Base-by-base conservation (phyloP, 1,140 invertebrate genomes). In the Neoseiulus cucumeris region DNA sequence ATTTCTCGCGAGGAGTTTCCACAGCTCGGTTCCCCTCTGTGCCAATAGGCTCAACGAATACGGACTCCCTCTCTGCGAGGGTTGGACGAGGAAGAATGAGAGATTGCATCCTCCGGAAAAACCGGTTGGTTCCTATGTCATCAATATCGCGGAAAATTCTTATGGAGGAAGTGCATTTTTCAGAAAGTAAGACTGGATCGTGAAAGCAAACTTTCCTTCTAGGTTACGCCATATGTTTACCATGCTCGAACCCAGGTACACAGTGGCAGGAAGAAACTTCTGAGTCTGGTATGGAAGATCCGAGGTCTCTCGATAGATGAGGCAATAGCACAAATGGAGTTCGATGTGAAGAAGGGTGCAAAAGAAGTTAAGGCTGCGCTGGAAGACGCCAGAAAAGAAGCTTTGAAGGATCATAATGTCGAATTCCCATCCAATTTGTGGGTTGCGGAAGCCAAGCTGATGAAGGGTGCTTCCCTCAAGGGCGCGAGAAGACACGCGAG, bases 391-490 rank as follows among this genome's bases (percentile, higher is more conserved):
- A 87, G 89, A 74, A 80, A 87, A 71, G 75, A 89, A 68, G 93
- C 92, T 51, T 83, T 95, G 1, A 81, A 83, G 70, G 74, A 87
- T 29, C 91, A 96, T 72, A 87, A 94, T 82, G 89, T 97, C 33
- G 92, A 97, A 78, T 98, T 85, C 76, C 86, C 83, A 74, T 92
- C 86, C 72, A 96, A 96, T 79, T 79, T 98, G 47, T 98, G 92
- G 92, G 84, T 97, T 79, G 91, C 89, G 55, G 87, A 93, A 81
- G 91, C 89, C 5, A 87, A 88, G 78, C 76, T 79, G 66, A 80
- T 79, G 0, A 89, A 89, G 79, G 87, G 84, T 28, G 68, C 76
- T 12, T 80, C 84, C 0, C 75, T 93, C 0, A 90, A 89, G 77
- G 91, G 91, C 18, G 69, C 87, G 2, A 80, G 91, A 71, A 81